A percentile compares a stretch with the other conserved stretches of the same genome.
These are phyloP conservation scores for Anodontia alba DNA, from an alignment of 2,888 invertebrate genomes.

Conservation along the genomic window DNA sequence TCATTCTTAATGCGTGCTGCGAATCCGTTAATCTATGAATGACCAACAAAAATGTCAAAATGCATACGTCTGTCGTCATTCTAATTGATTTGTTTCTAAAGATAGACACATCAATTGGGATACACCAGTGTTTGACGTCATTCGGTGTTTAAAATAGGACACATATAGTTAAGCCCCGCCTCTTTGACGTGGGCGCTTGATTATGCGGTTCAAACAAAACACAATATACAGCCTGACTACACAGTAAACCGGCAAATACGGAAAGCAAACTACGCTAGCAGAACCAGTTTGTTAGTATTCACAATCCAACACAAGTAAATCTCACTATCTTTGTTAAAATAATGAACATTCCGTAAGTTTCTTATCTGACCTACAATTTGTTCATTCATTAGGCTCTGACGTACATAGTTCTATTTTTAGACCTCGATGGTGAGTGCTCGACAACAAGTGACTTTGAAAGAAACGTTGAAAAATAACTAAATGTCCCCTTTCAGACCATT, in stretches of 20 bases:
- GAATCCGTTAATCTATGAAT: slow-evolving; percentile 11
- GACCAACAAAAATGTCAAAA: not conserved
- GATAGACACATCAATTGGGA: slow-evolving; percentile 57
- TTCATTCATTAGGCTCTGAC: slow-evolving; percentile 27
- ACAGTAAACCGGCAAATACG: not conserved
- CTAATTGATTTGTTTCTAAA: slow-evolving; percentile 57
- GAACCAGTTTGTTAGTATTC: not conserved
- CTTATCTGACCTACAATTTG: slow-evolving; percentile 11
- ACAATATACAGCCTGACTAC: not conserved
- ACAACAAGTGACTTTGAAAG: not conserved
- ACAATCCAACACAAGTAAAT: not conserved
- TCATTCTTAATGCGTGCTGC: not conserved
- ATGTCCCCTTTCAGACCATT: not conserved
- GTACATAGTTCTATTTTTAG: slow-evolving; percentile 12
- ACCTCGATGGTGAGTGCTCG: not conserved
- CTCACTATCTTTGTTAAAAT: not conserved
- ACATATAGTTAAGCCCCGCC: slow-evolving; percentile 65
- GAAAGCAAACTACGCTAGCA: not conserved
- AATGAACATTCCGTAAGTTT: not conserved
- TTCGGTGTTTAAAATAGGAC: slow-evolving; percentile 50
- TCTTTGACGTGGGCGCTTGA: slow-evolving; percentile 64
- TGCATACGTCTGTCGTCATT: slow-evolving; percentile 12
- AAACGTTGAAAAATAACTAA: not conserved
- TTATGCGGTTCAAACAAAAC: slow-evolving; percentile 16
- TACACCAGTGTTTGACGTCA: slow-evolving; percentile 62